Evolutionary conservation across 2,888 invertebrate species (phyloP), one percentile per base, ranked within the genome.

Genomic region (Hypolimnas misippus): DNA sequence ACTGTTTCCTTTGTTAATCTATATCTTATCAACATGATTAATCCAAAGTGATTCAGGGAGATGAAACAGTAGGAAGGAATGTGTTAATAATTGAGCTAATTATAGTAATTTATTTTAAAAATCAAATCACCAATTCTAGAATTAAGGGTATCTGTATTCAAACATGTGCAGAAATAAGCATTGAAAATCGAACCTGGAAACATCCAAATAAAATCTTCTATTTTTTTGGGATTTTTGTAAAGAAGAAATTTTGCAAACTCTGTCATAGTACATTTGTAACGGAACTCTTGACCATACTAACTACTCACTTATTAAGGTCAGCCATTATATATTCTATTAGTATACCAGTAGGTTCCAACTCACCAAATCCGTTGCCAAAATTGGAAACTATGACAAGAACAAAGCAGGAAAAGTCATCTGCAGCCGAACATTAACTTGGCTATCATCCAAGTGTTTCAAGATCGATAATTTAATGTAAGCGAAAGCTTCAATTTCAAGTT

Each of bases 361-460:
- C 33, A 12, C n/a, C 49, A 38, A 49, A 21, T 29, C 40, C 44
- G 49, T 49, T 64, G 64, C 66, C 64, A 66, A 66, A 60, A 60
- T 53, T 46, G 53, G 57, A 56, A 64, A 55, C 57, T 52, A 33
- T 16, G 60, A 60, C 52, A 52, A 55, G 63, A 61, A 64, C 57
- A 55, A 66, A 51, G 64, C 64, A 40, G 57, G 46, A 57, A 51
- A 56, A 62, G 49, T 61, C 21, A 46, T 57, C 46, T 51, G 46
- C 57, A 57, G 29, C 44, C 51, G 33, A 44, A 53, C 51, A 31
- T 31, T 42, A 49, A 51, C 51, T 62, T 66, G 66, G 66, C 66
- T 58, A 21, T 16, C 19, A 12, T 40, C 66, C 66, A 66, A 64
- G 25, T 58, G 46, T 44, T 50, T 57, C 62, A 44, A 50, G 50